A percentile compares a stretch with the other conserved stretches of the same genome.
phyloP scores from a whole-genome alignment of 2,113 vertebrate species.

The Xyliphius kryptos region DNA sequence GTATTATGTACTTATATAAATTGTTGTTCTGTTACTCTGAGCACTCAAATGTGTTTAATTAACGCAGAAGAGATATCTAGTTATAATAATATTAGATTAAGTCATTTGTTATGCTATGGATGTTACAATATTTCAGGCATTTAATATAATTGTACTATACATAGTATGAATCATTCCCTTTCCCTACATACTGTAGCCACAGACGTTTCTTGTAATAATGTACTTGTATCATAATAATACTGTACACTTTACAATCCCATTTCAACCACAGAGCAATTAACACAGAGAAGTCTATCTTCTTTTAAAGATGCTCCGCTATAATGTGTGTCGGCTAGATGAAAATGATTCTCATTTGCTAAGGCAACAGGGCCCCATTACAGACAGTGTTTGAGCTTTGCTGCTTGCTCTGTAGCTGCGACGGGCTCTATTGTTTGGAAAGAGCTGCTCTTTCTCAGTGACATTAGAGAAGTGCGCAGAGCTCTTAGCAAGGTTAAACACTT shows the following conservation, averaged over 20 bases:
- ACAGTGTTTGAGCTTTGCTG: conserved; percentile 84
- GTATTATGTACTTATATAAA: no score
- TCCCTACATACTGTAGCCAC: no score
- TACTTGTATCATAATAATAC: conserved; percentile 72
- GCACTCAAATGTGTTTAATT: no score
- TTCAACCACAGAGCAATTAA: conserved; percentile 95
- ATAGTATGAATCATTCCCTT: no score
- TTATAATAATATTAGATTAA: no score
- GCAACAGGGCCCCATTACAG: conserved; percentile 81
- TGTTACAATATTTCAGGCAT: no score
- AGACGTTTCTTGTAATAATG: conserved; percentile 53
- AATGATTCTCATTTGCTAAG: conserved; percentile 96
- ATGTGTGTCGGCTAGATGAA: conserved; percentile 93
- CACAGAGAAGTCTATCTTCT: conserved; percentile 94
- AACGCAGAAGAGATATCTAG: no score
- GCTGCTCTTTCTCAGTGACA: conserved; percentile 85
- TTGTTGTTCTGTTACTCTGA: no score
- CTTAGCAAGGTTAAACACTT: conserved; percentile 90
- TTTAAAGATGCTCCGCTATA: conserved; percentile 92
- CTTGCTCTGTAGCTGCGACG: conserved; percentile 75
- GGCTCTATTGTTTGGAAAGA: conserved; percentile 86
- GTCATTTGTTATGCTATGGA: no score
- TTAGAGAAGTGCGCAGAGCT: conserved; percentile 77
- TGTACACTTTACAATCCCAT: conserved; percentile 85
- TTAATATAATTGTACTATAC: no score